Percentiles rank a stretch among this genome's conserved stretches.
phyloP scores from a whole-genome alignment of 2,888 invertebrate genomes.

The Achlya flavicornis region DNA sequence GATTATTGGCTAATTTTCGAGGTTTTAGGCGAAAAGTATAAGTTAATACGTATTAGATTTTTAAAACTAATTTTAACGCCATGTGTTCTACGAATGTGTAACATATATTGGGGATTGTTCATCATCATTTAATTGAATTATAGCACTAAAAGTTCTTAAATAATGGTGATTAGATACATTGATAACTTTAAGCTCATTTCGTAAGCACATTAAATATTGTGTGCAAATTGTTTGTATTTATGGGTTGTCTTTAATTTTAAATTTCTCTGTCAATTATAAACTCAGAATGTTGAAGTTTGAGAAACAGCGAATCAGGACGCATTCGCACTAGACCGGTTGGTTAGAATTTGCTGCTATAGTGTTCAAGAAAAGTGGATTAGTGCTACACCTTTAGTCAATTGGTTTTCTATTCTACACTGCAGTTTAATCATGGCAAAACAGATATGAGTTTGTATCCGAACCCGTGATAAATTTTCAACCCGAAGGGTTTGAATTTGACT shows the following conservation, averaged over 20 bases:
- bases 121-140: background rate
- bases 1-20: background rate
- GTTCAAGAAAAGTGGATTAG: no score
- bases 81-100: slow-evolving; percentile 3
- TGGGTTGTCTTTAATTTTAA: slow-evolving; percentile 5
- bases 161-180: background rate
- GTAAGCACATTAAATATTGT: slow-evolving; percentile 2
- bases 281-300: slow-evolving; percentile 14
- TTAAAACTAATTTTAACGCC: slow-evolving; percentile 1
- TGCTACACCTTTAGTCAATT: no score
- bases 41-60: background rate
- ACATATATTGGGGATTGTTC: background rate
- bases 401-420: background rate
- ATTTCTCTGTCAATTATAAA: slow-evolving; percentile 18
- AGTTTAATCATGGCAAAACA: no score
- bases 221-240: slow-evolving; percentile 7
- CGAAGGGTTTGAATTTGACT: no score
- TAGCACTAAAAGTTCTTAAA: background rate
- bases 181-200: background rate
- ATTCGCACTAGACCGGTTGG: background rate
- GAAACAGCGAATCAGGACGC: background rate
- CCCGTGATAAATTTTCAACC: no score
- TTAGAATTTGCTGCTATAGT: background rate
- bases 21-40: background rate
- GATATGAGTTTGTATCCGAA: no score